Conservation (phyloP, 2,113 vertebrate species). For the Tor tambroides region DNA sequence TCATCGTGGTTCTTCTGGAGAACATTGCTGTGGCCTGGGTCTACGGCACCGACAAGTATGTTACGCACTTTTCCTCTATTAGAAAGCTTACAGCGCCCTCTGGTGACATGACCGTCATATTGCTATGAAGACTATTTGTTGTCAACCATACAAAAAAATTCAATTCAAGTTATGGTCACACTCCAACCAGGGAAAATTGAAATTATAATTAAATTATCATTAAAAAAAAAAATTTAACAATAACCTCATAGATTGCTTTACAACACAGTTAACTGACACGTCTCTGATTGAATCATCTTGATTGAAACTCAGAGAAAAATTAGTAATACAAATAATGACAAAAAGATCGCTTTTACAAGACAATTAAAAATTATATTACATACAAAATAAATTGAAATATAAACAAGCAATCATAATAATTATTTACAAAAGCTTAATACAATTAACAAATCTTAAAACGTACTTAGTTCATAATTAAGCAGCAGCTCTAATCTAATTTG, state of each 20-base stretch:
- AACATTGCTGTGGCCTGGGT: conserved; percentile 90
- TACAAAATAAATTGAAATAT: no score
- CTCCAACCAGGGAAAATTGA: not conserved
- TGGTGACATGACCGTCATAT: not conserved
- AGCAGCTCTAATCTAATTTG: not conserved
- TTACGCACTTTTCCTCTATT: conserved; percentile 64
- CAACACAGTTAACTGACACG: not conserved
- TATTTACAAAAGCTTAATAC: no score
- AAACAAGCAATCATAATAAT: no score
- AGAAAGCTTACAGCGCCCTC: not conserved
- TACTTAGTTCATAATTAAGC: no score
- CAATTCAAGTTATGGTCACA: not conserved
- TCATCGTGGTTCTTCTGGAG: conserved; percentile 93
- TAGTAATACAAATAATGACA: no score
- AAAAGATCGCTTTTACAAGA: no score
- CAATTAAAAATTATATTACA: no score
- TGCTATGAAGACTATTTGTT: not conserved
- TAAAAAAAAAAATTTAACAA: not conserved
- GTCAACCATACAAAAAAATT: not conserved
- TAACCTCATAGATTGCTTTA: not conserved
- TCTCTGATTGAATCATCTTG: no score
- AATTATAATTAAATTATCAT: not conserved
- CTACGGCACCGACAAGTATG: conserved; percentile 95
- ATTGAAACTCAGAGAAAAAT: no score
- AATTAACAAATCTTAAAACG: no score